phyloP scores from a whole-genome alignment of 1,140 invertebrate genomes.

The Drosophila repletoides region DNA sequence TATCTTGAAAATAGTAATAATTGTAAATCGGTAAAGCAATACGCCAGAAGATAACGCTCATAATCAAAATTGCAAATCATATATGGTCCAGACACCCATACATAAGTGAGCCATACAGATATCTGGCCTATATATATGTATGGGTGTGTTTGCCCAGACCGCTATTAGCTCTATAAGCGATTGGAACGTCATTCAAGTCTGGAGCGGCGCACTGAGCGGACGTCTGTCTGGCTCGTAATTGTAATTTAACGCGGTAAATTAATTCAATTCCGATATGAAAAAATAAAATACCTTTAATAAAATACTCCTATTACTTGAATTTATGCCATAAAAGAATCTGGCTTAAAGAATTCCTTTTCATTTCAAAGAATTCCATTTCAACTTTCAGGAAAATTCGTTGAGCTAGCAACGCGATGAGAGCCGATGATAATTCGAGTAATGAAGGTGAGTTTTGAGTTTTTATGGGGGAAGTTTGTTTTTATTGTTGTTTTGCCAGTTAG shows the following conservation, averaged over 20 bases:
- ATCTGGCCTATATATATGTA: not conserved
- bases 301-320: not conserved
- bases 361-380: too few relatives aligned
- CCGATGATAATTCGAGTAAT: constrained; percentile 42
- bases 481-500: not conserved
- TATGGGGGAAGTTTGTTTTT: not conserved
- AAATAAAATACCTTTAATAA: not conserved
- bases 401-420: constrained; percentile 37
- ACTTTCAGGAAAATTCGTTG: too few relatives aligned
- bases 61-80: constrained; percentile 52
- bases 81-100: constrained; percentile 19
- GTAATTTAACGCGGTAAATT: constrained; percentile 31
- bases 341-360: too few relatives aligned
- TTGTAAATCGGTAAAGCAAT: constrained; percentile 37
- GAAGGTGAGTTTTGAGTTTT: constrained; percentile 31
- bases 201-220: constrained; percentile 52
- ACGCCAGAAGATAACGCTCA: constrained; percentile 45
- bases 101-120: not conserved
- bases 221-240: constrained; percentile 4
- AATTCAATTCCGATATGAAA: not conserved
- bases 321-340: not conserved
- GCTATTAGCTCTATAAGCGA: constrained; percentile 15
- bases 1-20: constrained; percentile 16
- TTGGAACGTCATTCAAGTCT: constrained; percentile 52
- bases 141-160: constrained; percentile 1